A percentile compares a stretch with the other conserved stretches of the same genome.
phyloP scores from a whole-genome alignment of 2,888 invertebrate species.

The Dicyrtomina minuta region DNA sequence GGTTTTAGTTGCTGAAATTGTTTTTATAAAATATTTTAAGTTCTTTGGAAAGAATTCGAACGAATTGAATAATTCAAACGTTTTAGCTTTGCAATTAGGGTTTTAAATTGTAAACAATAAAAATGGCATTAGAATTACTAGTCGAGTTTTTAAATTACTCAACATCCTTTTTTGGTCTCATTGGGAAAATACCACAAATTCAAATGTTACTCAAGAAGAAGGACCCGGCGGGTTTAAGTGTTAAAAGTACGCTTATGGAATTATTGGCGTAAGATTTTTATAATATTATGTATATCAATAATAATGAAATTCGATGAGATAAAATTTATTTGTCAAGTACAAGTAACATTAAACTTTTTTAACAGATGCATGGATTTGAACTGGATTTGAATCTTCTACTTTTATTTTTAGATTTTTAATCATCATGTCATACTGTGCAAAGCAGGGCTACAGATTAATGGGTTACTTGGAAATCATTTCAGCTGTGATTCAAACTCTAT shows the following conservation, averaged over 20 bases:
- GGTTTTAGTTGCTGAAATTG: no score
- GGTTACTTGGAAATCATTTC: slow-evolving; percentile 24
- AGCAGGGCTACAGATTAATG: slow-evolving; percentile 19
- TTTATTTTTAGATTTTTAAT: slow-evolving; percentile 20
- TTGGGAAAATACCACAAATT: slow-evolving; percentile 82
- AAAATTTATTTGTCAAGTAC: no score
- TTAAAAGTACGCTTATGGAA: slow-evolving; percentile 69
- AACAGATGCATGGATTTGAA: no score
- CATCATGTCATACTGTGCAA: slow-evolving; percentile 24
- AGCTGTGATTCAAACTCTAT: slow-evolving; percentile 20
- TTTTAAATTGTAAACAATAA: no score
- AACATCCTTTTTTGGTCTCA: slow-evolving; percentile 59
- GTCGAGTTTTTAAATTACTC: slow-evolving; percentile 29
- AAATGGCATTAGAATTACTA: neutral
- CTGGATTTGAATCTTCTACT: neutral
- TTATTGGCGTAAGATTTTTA: slow-evolving; percentile 65
- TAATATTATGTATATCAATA: neutral
- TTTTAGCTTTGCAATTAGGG: no score
- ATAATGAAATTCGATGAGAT: no score
- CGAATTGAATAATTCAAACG: no score
- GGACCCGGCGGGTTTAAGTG: slow-evolving; percentile 70
- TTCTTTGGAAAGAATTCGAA: no score
- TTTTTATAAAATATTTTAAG: no score
- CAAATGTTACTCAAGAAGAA: slow-evolving; percentile 65
- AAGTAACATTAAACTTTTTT: no score